Percentiles rank a stretch among this genome's conserved stretches.
These are phyloP conservation scores for Sandelia bainsii DNA, from an alignment of 2,797 vertebrate genomes.

Conservation along the genomic window DNA sequence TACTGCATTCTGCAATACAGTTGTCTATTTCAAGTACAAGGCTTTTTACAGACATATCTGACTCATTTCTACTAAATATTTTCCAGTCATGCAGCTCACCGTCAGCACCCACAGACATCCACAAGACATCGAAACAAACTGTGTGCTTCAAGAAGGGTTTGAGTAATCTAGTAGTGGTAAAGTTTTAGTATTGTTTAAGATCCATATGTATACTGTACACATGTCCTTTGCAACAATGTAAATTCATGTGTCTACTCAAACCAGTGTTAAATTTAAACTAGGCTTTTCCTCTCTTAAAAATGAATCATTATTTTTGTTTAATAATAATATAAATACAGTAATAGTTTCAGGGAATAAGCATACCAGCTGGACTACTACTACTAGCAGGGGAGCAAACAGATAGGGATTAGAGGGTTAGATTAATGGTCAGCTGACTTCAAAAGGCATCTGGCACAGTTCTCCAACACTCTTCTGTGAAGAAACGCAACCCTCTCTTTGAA, in stretches of 20 bases:
- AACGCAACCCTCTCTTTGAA: conserved; percentile 8
- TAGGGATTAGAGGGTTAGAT: conserved; percentile 15
- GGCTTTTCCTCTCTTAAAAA: background rate
- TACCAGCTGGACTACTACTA: background rate
- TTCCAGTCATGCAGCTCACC: conserved; percentile 76
- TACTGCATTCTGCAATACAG: background rate
- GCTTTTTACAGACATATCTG: conserved; percentile 36
- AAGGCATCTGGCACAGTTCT: conserved; percentile 67
- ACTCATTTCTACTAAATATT: conserved; percentile 60
- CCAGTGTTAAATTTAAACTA: background rate
- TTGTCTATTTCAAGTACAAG: background rate
- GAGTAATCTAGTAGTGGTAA: conserved; percentile 49
- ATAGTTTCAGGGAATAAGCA: background rate
- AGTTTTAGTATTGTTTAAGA: conserved; percentile 9
- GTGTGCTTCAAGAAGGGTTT: conserved; percentile 5
- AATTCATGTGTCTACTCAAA: conserved; percentile 3
- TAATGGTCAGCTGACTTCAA: conserved; percentile 57
- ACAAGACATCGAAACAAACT: conserved; percentile 38
- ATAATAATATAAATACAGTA: background rate
- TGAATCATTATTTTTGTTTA: too few species aligned
- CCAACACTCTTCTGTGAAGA: conserved; percentile 40
- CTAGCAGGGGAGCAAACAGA: background rate
- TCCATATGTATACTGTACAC: background rate
- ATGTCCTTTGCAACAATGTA: background rate
- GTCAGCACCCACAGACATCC: conserved; percentile 60